These are phyloP conservation scores for Dinomys branickii DNA, from an alignment of 2,113 vertebrate genomes.

Conservation along the genomic window DNA sequence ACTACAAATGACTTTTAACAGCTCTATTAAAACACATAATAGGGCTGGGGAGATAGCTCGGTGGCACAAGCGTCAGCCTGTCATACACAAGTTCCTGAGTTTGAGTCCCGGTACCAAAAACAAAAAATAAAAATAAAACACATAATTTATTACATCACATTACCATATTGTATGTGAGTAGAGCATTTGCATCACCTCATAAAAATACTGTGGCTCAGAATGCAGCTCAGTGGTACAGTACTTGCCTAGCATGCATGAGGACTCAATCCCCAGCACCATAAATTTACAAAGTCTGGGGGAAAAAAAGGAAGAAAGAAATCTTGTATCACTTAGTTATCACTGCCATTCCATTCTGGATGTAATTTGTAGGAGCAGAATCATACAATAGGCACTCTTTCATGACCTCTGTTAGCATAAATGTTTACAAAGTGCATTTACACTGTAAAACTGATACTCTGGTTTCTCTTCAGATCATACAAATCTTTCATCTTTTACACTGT, in stretches of 20 bases:
- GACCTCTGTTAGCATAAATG: not conserved
- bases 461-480: too few species aligned
- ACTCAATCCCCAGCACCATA: not conserved
- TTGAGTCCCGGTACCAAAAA: too few species aligned
- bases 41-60: too few species aligned
- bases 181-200: slow-evolving; percentile 32
- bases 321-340: not conserved
- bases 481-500: not conserved
- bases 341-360: not conserved
- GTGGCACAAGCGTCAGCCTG: too few species aligned
- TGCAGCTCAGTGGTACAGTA: not conserved
- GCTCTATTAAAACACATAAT: not conserved
- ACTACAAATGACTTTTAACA: not conserved
- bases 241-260: not conserved
- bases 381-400: not conserved
- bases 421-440: slow-evolving; percentile 4
- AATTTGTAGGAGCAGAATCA: slow-evolving; percentile 5
- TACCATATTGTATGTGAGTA: not conserved
- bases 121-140: too few species aligned
- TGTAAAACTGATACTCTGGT: not conserved
- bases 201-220: not conserved
- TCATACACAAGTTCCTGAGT: too few species aligned
- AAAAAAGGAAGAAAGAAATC: not conserved
- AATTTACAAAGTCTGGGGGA: not conserved
- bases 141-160: slow-evolving; percentile 10